phyloP scores from a whole-genome alignment of 2,797 vertebrate species.

The Poecilia picta region DNA sequence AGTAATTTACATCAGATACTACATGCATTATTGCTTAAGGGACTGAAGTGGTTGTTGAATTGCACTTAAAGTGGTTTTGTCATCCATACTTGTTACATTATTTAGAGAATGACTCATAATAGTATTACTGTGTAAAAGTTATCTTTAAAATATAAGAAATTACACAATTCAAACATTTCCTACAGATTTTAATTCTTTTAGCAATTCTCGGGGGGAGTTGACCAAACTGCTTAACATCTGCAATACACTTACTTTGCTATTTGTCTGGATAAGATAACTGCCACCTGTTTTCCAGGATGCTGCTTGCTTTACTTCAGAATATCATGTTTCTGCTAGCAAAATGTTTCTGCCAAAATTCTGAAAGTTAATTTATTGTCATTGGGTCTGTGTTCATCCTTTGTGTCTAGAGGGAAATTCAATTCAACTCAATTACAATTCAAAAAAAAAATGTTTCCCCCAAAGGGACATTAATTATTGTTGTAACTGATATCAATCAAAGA shows the following conservation, averaged over 20 bases:
- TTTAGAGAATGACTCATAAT: conserved; percentile 12
- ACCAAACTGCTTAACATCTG: conserved; percentile 35
- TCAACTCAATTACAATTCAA: too few species aligned
- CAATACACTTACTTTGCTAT: conserved; percentile 52
- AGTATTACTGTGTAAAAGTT: background rate
- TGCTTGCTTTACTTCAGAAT: conserved; percentile 32
- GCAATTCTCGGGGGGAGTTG: conserved; percentile 20
- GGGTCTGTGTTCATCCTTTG: conserved; percentile 62
- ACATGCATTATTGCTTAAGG: conserved; percentile 47
- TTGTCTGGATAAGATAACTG: conserved; percentile 68
- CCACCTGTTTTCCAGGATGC: conserved; percentile 64
- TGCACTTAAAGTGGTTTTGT: conserved; percentile 43
- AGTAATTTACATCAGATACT: conserved; percentile 44
- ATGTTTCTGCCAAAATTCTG: conserved; percentile 25
- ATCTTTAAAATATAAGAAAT: background rate
- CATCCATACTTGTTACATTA: conserved; percentile 32
- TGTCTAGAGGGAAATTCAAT: conserved; percentile 44
- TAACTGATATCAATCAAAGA: too few species aligned
- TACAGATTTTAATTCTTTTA: conserved; percentile 14
- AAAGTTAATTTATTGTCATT: conserved; percentile 69
- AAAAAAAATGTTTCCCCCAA: too few species aligned
- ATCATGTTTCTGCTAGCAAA: conserved; percentile 40
- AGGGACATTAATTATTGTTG: too few species aligned
- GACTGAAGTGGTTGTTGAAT: conserved; percentile 34
- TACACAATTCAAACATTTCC: conserved; percentile 7